Evolutionary conservation across 1,140 invertebrate genomes (phyloP).

Genomic region (Ceratosolen solmsi): DNA sequence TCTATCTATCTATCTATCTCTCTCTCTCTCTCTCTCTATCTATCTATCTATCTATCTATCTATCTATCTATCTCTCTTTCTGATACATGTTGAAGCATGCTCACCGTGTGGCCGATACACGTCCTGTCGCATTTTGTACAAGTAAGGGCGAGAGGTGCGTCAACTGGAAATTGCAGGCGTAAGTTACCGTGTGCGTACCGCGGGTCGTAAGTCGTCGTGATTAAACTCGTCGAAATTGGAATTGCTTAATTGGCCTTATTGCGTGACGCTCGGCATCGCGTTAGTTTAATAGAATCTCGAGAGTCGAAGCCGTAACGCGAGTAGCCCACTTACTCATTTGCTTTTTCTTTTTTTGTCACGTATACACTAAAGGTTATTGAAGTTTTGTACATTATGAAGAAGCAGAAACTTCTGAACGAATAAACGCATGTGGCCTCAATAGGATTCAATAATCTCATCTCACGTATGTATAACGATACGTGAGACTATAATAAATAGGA

Average conservation of each 20-base stretch:
- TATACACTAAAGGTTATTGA: background rate
- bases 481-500: too few relatives aligned
- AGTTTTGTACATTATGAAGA: background rate
- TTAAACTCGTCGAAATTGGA: conserved; percentile 50
- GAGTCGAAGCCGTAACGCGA: background rate
- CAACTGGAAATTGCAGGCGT: background rate
- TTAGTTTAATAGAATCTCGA: conserved; percentile 31
- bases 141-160: background rate
- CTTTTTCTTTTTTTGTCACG: background rate
- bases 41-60: conserved; percentile 45
- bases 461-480: too few relatives aligned
- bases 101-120: conserved; percentile 50
- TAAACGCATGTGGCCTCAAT: too few relatives aligned
- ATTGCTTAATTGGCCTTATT: conserved; percentile 43
- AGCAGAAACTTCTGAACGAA: background rate
- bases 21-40: conserved; percentile 28
- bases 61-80: background rate
- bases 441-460: too few relatives aligned
- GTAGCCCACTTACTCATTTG: background rate
- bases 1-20: conserved; percentile 14
- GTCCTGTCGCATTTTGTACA: conserved; percentile 52
- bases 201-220: conserved; percentile 32
- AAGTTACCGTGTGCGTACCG: background rate
- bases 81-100: background rate
- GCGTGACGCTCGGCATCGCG: background rate